A percentile compares a stretch with the other conserved stretches of the same genome.
Evolutionary conservation across 2,113 vertebrate genomes (phyloP).

Genomic region (Anhinga rufa): DNA sequence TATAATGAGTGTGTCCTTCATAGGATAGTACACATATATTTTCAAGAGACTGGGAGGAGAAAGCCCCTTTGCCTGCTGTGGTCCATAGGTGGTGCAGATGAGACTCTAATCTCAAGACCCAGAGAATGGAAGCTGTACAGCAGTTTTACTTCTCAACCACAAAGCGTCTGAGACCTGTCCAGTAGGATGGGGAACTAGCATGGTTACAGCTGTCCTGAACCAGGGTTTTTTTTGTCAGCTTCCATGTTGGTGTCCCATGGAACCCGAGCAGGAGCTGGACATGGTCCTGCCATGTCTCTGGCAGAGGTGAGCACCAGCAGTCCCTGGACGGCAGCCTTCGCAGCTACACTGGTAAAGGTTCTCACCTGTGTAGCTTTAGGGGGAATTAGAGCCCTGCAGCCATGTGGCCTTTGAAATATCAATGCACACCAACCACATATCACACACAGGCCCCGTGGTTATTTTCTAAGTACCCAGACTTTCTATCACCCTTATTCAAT

Average conservation of each 20-base stretch:
- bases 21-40: neutral
- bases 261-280: neutral
- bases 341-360: neutral
- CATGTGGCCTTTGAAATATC: neutral
- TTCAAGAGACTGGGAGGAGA: neutral
- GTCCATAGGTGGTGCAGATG: neutral
- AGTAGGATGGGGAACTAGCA: neutral
- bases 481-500: neutral
- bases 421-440: neutral
- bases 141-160: neutral
- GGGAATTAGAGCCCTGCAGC: neutral
- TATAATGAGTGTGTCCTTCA: neutral
- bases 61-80: neutral
- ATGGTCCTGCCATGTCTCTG: neutral
- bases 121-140: neutral
- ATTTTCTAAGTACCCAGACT: neutral
- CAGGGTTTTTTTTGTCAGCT: neutral
- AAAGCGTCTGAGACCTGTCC: neutral
- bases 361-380: neutral
- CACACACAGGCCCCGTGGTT: neutral
- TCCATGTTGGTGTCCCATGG: neutral
- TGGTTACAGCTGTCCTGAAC: neutral
- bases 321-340: accelerated
- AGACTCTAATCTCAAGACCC: neutral
- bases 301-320: neutral